Conservation (phyloP, 2,113 vertebrate species). For the Sorex araneus region DNA sequence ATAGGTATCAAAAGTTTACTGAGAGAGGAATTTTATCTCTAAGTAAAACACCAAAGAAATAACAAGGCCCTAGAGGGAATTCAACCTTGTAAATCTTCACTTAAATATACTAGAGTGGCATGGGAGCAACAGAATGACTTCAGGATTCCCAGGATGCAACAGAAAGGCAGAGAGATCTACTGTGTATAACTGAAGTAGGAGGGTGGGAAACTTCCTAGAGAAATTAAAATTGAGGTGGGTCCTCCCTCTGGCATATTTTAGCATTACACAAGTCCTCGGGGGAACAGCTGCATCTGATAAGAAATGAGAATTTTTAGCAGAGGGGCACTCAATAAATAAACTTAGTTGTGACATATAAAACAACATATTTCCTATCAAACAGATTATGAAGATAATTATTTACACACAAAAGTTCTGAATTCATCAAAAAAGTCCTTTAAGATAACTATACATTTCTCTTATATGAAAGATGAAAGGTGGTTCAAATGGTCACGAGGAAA, state of each 20-base stretch:
- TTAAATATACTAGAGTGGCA: not conserved
- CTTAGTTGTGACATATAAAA: slow-evolving; percentile 15
- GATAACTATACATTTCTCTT: not conserved
- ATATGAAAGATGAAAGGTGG: not conserved
- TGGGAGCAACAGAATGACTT: slow-evolving; percentile 3
- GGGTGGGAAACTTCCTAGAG: too few relatives aligned
- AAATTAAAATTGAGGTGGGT: not conserved
- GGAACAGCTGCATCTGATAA: not conserved
- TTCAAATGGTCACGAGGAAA: not conserved
- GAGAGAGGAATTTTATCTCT: not conserved
- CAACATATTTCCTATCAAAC: not conserved
- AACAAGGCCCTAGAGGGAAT: not conserved
- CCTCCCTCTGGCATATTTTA: not conserved
- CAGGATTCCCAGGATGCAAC: not conserved
- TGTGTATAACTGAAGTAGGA: not conserved
- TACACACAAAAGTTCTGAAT: not conserved
- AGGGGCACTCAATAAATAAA: not conserved
- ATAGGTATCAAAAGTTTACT: not conserved
- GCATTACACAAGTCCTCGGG: not conserved
- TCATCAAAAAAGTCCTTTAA: not conserved
- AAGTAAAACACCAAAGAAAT: slow-evolving; percentile 6
- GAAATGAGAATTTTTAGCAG: not conserved
- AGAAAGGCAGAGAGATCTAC: not conserved
- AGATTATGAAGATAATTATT: slow-evolving; percentile 29
- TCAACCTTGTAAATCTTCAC: not conserved